Evolutionary conservation across 2,888 invertebrate species (phyloP), one percentile per base, ranked within the genome.

Genomic region (Trichogramma evanescens): DNA sequence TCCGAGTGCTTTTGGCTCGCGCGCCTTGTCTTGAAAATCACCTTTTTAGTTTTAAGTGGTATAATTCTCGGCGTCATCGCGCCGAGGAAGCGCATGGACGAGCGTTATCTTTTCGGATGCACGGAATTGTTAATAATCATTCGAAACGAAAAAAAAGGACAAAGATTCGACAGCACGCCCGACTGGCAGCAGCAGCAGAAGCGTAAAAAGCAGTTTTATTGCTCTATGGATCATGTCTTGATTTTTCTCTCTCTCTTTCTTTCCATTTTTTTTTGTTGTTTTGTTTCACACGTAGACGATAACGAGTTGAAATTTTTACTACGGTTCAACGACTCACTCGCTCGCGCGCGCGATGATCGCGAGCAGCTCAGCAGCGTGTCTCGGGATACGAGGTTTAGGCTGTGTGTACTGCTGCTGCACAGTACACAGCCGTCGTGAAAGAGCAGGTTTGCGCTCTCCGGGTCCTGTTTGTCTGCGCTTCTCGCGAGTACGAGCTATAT

Each of bases 281-380:
- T 48, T 48, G 5, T 10, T 7, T 48, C n/a, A 13, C n/a, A 6
- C 48, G 26, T 10, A 6, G 13, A 13, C 48, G 6, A 6, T 6
- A 48, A 13, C 52, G 54, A 48, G 42, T 8, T 53, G 42, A 48
- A 26, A 26, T 26, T 26, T 26, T 26, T 26, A 26, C 26, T 26
- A 26, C 26, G 26, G 26, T 26, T 26, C 26, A 26, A 26, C 26
- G 26, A 26, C 26, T 26, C 26, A 26, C 26, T 26, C 26, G 26
- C 2, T 54, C 46, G 51, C 39, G 43, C 50, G 48, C 43, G 45
- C 56, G 52, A 59, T 50, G 52, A 42, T 56, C 52, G 48, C 26
- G 10, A 41, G 41, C 41, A 59, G 59, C 54, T 13, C 13, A 57
- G 56, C 55, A 58, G 44, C 44, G 50, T 46, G 54, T 48, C 13